Percentiles rank a stretch among this genome's conserved stretches.
Evolutionary conservation across 2,888 invertebrate species (phyloP).

Genomic region (Spialia ferax): DNA sequence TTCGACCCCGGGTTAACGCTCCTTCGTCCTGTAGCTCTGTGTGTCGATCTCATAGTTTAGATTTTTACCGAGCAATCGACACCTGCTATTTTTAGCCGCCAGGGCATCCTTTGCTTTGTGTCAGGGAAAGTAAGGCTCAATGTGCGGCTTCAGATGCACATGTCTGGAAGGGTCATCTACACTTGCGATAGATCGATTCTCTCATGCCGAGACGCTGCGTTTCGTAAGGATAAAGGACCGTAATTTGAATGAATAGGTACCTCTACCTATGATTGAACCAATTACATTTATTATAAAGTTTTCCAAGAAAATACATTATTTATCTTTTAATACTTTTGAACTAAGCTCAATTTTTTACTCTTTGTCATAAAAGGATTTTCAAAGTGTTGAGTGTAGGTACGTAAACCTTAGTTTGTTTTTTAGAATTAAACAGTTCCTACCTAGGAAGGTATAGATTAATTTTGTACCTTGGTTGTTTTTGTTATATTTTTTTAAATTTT

Average conservation of each 20-base stretch:
- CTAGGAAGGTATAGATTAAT: too few relatives aligned
- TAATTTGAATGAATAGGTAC: constrained; percentile 12
- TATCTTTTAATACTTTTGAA: too few relatives aligned
- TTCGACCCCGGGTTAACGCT: constrained; percentile 27
- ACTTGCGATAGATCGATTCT: constrained; percentile 36
- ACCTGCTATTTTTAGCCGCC: constrained; percentile 18
- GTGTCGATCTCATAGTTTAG: constrained; percentile 3
- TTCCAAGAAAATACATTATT: neutral
- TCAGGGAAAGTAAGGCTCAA: constrained; percentile 1
- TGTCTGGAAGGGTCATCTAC: constrained; percentile 26
- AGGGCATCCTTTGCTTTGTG: neutral
- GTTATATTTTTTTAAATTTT: too few relatives aligned
- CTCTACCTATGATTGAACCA: too few relatives aligned
- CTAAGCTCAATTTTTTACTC: too few relatives aligned
- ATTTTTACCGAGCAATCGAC: constrained; percentile 22
- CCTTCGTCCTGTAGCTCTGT: constrained; percentile 19
- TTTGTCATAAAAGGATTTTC: too few relatives aligned
- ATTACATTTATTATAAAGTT: too few relatives aligned
- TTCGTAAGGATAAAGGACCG: constrained; percentile 6
- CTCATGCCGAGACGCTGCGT: constrained; percentile 17
- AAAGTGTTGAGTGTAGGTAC: too few relatives aligned
- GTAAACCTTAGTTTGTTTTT: too few relatives aligned
- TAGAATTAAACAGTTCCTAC: too few relatives aligned
- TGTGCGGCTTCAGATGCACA: constrained; percentile 10
- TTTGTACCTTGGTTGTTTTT: too few relatives aligned